These are phyloP conservation scores for Drosophila longiperda DNA, from an alignment of 2,888 invertebrate species.

Conservation along the genomic window DNA sequence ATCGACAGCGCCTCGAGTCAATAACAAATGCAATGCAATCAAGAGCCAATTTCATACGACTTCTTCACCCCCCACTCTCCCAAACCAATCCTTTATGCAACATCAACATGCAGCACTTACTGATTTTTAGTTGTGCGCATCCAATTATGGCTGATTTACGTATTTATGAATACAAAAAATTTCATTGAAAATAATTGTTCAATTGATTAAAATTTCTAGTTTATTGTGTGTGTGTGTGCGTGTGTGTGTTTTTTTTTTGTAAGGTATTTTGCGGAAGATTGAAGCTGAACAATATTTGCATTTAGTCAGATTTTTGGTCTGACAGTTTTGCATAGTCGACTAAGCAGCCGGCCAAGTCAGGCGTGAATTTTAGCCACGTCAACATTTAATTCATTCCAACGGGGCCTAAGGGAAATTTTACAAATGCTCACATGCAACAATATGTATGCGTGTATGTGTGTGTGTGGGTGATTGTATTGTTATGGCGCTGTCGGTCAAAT, in stretches of 20 bases:
- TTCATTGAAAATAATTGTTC: slow-evolving; percentile 25
- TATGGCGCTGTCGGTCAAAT: slow-evolving; percentile 72
- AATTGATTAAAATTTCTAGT: slow-evolving; percentile 10
- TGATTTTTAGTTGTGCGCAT: slow-evolving; percentile 21
- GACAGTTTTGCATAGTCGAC: slow-evolving; percentile 64
- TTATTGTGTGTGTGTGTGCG: not conserved
- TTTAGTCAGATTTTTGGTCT: slow-evolving; percentile 31
- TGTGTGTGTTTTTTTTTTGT: not conserved
- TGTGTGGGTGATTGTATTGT: slow-evolving; percentile 23
- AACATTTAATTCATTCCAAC: slow-evolving; percentile 64
- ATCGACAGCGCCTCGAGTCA: slow-evolving; percentile 24
- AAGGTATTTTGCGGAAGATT: slow-evolving; percentile 37
- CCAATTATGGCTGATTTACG: slow-evolving; percentile 19
- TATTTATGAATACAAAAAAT: slow-evolving; percentile 25
- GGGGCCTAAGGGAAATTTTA: slow-evolving; percentile 75
- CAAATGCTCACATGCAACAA: slow-evolving; percentile 68
- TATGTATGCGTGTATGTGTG: not conserved
- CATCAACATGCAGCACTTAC: slow-evolving; percentile 22
- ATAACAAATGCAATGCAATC: slow-evolving; percentile 26
- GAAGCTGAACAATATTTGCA: slow-evolving; percentile 40
- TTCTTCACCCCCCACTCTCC: not conserved
- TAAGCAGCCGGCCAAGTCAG: slow-evolving; percentile 59
- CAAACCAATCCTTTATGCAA: not conserved
- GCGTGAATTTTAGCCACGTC: slow-evolving; percentile 74
- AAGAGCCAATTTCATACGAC: slow-evolving; percentile 25